Conservation (phyloP, 2,888 invertebrate genomes). For the Philopedon plagiatum region DNA sequence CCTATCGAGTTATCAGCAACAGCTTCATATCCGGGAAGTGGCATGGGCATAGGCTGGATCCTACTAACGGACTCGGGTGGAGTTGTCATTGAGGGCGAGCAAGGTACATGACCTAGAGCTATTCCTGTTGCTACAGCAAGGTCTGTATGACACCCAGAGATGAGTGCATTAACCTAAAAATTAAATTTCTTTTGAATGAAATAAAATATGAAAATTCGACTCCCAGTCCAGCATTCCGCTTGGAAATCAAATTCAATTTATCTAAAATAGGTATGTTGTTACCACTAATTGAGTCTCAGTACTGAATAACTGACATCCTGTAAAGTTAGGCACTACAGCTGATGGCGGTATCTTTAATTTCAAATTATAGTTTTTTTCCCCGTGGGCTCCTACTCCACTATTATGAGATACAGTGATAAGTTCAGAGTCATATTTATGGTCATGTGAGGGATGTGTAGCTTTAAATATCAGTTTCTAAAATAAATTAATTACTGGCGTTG, state of each 20-base stretch:
- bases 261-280: too few relatives aligned
- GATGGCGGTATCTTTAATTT: conserved; percentile 53
- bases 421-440: conserved; percentile 50
- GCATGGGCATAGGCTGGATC: background rate
- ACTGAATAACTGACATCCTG: conserved; percentile 50
- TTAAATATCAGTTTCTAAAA: conserved; percentile 51
- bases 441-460: conserved; percentile 43
- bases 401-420: conserved; percentile 36
- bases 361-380: conserved; percentile 56
- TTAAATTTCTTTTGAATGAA: too few relatives aligned
- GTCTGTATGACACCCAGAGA: background rate
- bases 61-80: too few relatives aligned
- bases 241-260: too few relatives aligned
- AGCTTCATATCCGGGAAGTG: background rate
- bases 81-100: background rate
- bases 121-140: background rate
- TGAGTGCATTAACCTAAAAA: background rate
- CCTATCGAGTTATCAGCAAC: background rate
- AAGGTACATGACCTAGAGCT: background rate
- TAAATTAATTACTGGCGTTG: too few relatives aligned
- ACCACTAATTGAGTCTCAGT: conserved; percentile 50
- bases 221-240: too few relatives aligned
- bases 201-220: too few relatives aligned
- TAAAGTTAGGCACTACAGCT: conserved; percentile 54
- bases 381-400: conserved; percentile 59